These are phyloP conservation scores for Trichonephila inaurata DNA, from an alignment of 1,140 invertebrate genomes.

Conservation along the genomic window DNA sequence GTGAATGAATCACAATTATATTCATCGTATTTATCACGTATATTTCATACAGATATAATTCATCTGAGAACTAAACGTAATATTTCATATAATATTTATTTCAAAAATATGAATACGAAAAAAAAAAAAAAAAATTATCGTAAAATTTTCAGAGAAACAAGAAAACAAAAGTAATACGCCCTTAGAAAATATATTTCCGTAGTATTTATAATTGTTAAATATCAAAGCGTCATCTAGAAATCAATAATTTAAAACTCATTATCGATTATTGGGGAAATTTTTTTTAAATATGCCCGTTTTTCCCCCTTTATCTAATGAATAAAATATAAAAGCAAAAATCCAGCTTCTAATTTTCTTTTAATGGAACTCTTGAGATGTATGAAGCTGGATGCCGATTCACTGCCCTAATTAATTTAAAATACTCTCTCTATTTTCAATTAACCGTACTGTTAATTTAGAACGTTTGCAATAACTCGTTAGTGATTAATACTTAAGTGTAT, in stretches of 20 bases:
- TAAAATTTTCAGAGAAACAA: too few species aligned
- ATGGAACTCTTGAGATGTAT: background rate
- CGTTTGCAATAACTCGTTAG: background rate
- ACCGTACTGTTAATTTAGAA: background rate
- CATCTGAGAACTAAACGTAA: too few species aligned
- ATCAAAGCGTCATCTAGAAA: background rate
- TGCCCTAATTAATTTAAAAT: background rate
- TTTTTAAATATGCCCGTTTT: background rate
- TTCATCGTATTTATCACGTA: too few species aligned
- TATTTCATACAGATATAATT: too few species aligned
- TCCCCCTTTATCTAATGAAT: too few species aligned
- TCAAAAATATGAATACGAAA: too few species aligned
- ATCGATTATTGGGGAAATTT: background rate
- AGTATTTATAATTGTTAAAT: background rate
- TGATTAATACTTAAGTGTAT: background rate
- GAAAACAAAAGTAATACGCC: too few species aligned
- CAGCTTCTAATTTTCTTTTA: background rate
- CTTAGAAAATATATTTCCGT: too few species aligned
- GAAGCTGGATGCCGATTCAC: background rate
- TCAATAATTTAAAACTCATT: background rate
- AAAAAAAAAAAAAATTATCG: too few species aligned
- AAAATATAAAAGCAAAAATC: background rate
- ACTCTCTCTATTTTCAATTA: background rate
- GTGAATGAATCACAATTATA: too few species aligned
- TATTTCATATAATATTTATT: too few species aligned